Base-by-base conservation (phyloP, 1,140 invertebrate species). In the Papilio machaon region DNA sequence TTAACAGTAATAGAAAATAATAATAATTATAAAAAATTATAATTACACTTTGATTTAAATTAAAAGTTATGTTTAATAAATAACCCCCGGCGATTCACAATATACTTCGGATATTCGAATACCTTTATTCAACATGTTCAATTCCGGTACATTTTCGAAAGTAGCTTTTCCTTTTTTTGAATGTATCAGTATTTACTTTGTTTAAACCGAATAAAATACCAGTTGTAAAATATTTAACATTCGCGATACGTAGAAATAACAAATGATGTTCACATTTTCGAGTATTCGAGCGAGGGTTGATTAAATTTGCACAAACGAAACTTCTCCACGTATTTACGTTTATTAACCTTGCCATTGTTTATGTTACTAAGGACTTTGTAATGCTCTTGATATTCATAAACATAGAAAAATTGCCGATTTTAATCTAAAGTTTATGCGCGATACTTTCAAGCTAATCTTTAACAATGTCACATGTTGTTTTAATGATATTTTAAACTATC, bases 241-340 rank as follows among this genome's bases (percentile, higher is more conserved):
- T 64, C 58, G 23, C 23, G 64, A 30, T 30, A 67, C 64, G 64
- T 67, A 13, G 64, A 67, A 67, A 67, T 67, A 67, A 67, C 64
- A 67, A 67, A 67, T 35, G 64, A 30, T 67, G 64, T 67, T 67
- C 64, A 67, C 64, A 67, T 67, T 67, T 67, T 67, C 64, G 64
- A 35, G 64, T 13, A 67, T 67, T 67, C 64, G 23, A 23, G 64
- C 19, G 64, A 67, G 64, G 64, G 19, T 30, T 64, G 58, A 64
- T 67, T 67, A 67, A 30, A 67, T 67, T 67, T 67, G 23, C 64
- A 67, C 64, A 67, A 67, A 67, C 23, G 23, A 67, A 67, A 67
- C 64, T 67, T 67, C 64, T 67, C 10, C 23, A 6, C 19, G 58
- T 35, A 67, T 67, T 67, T 35, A 67, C 64, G 64, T 67, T 67